Evolutionary conservation across 2,113 vertebrate genomes (phyloP).

Genomic region (Pachycephala philippinensis): DNA sequence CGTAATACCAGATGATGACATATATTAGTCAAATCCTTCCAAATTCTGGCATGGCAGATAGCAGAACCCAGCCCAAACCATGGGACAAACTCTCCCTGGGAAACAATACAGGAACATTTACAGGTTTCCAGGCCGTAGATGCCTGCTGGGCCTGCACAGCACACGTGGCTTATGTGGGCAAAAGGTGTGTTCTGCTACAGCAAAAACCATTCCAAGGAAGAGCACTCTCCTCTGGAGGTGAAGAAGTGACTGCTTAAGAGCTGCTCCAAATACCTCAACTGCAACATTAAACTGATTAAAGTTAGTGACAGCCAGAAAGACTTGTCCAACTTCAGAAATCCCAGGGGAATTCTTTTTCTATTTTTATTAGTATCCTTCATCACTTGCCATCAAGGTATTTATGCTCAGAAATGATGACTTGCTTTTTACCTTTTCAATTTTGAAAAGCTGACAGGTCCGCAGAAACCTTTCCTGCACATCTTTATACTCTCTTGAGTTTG

Average conservation of each 20-base stretch:
- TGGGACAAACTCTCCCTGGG: background rate
- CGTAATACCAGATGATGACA: background rate
- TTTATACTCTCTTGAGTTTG: conserved; percentile 63
- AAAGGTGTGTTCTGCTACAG: background rate
- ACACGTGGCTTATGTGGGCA: accelerated
- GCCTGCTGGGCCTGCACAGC: background rate
- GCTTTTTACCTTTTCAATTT: conserved; percentile 75
- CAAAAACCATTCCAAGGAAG: background rate
- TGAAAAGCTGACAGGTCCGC: conserved; percentile 43
- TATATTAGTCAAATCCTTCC: background rate
- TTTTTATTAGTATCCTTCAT: background rate
- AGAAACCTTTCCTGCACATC: conserved; percentile 67
- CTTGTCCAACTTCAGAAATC: background rate
- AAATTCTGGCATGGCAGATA: background rate
- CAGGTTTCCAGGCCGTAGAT: background rate
- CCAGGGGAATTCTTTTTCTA: background rate
- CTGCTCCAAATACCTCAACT: background rate
- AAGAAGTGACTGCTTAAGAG: background rate
- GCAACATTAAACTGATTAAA: background rate
- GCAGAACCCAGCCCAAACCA: background rate
- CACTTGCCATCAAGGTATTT: background rate
- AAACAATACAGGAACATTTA: background rate
- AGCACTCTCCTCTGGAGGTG: background rate
- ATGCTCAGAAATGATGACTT: background rate
- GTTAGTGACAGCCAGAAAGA: background rate